Percentiles rank a stretch among this genome's conserved stretches.
Evolutionary conservation across 2,888 invertebrate species (phyloP).

Genomic region (Ceriagrion tenellum): DNA sequence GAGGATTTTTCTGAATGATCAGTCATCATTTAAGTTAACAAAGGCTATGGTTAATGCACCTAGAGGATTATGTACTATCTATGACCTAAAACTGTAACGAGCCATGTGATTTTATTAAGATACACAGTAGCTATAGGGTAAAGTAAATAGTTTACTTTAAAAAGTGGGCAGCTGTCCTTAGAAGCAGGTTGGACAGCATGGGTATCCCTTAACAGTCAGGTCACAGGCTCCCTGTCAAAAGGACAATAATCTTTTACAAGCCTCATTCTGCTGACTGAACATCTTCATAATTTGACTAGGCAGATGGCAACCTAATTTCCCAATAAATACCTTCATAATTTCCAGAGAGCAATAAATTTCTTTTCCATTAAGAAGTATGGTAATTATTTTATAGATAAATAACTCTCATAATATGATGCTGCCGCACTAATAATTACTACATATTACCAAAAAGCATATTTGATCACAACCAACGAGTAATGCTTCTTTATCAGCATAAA

Average conservation of each 20-base stretch:
- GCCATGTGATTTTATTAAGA: neutral
- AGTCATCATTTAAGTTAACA: too few relatives aligned
- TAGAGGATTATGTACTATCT: neutral
- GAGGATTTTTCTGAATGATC: too few relatives aligned
- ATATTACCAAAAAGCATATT: too few relatives aligned
- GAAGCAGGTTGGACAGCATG: neutral
- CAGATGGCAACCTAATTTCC: neutral
- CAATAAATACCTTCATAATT: too few relatives aligned
- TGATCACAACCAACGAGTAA: too few relatives aligned
- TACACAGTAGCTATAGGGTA: neutral
- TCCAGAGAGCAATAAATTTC: too few relatives aligned
- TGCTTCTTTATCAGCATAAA: too few relatives aligned
- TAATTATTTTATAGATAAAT: too few relatives aligned
- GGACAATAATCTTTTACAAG: neutral
- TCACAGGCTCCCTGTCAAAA: neutral
- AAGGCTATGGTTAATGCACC: neutral
- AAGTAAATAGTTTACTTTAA: neutral
- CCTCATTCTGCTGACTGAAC: neutral
- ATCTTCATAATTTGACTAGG: neutral
- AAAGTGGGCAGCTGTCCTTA: slow-evolving; percentile 1
- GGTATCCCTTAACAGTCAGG: neutral
- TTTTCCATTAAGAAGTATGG: too few relatives aligned
- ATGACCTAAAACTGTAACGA: neutral
- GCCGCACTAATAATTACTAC: too few relatives aligned
- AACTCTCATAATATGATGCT: too few relatives aligned